A percentile compares a stretch with the other conserved stretches of the same genome.
Evolutionary conservation across 2,888 invertebrate genomes (phyloP).

Genomic region (Spisula solida): DNA sequence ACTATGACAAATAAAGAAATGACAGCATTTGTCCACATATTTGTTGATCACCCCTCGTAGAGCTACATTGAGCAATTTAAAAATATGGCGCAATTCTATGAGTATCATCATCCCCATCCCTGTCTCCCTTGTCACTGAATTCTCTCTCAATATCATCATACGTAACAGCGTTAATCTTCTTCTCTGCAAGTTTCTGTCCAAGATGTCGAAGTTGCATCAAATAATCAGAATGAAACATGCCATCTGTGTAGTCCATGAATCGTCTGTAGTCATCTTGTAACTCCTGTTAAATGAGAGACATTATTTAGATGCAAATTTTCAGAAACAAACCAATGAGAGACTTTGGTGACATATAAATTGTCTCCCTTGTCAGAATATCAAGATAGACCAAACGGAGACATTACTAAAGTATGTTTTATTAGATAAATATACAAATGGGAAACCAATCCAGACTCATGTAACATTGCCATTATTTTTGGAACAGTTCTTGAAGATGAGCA

Average conservation of each 20-base stretch:
- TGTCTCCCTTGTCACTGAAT: constrained; percentile 14
- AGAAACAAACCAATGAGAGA: too few relatives aligned
- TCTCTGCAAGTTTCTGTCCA: constrained; percentile 80
- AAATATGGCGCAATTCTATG: constrained; percentile 18
- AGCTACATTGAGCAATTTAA: neutral
- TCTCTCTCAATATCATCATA: constrained; percentile 77
- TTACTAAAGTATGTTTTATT: too few relatives aligned
- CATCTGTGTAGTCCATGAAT: constrained; percentile 87
- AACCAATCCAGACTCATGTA: too few relatives aligned
- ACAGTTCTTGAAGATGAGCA: too few relatives aligned
- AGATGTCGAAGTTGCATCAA: constrained; percentile 84
- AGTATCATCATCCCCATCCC: neutral
- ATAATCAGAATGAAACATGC: constrained; percentile 86
- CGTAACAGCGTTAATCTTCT: constrained; percentile 77
- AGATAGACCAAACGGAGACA: too few relatives aligned
- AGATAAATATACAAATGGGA: too few relatives aligned
- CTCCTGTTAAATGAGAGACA: constrained; percentile 74
- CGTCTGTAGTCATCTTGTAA: constrained; percentile 86
- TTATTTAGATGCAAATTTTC: neutral
- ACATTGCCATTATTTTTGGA: too few relatives aligned
- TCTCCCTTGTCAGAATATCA: too few relatives aligned
- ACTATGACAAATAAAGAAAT: too few relatives aligned
- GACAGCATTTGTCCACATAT: too few relatives aligned
- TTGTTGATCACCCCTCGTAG: too few relatives aligned
- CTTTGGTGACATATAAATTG: too few relatives aligned